Evolutionary conservation across 2,113 vertebrate species (phyloP), one percentile per base, ranked within the genome.

Genomic region (Probosciger aterrimus): DNA sequence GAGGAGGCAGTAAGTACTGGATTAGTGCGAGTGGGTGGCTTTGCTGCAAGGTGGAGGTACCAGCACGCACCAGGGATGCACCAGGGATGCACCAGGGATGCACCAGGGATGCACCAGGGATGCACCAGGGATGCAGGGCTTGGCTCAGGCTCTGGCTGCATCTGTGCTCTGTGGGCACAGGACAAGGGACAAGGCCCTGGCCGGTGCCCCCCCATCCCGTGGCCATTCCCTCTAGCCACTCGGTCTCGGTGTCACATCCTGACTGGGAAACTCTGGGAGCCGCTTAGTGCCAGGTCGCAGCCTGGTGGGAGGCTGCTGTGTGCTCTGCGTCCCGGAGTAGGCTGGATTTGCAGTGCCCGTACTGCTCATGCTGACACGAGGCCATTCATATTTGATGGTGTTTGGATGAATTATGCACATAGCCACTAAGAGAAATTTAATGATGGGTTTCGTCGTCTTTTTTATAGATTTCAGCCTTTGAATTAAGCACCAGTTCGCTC

Each of bases 361-460:
- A 6, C 63, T 30, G 41, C 71, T 82, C 77, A 41, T 75, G 85
- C 87, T 59, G 93, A 95, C 94, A 76, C 59, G 46, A 96, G 97
- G 97, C 90, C 98, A 98, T 99, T 98, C 97, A 99, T 99, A 99
- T 99, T 99, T 99, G 98, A 99, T 97, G 96, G 97, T 94, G 94
- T 95, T 95, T 93, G 96, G 98, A 99, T 99, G 98, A 99, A 99
- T 99, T 99, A 99, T 99, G 98, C 98, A 99, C 98, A 97, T 95
- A 98, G 98, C 97, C 97, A 98, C 98, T 96, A 98, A 98, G 98
- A 98, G 95, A 97, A 98, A 98, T 98, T 99, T 99, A 99, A 99
- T 99, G 99, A 99, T 98, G 98, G 88, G 93, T 96, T 98, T 98
- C 95, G 73, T 60, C 91, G 41, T 95, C 84, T 89, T 92, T 96